Evolutionary conservation across 2,113 vertebrate species (phyloP).

Genomic region (Rynchops niger): DNA sequence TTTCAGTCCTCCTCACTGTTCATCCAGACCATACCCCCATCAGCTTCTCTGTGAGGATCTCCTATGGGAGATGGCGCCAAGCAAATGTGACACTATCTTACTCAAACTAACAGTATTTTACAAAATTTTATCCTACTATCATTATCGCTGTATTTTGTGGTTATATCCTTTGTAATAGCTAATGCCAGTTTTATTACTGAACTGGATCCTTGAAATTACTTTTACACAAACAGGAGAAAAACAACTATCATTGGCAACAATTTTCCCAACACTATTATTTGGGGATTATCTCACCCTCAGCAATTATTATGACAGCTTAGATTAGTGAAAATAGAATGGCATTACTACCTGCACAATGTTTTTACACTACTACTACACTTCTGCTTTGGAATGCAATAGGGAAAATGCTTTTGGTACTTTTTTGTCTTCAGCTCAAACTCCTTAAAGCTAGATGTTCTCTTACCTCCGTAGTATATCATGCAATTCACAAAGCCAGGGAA

Average conservation of each 20-base stretch:
- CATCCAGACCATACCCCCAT: neutral
- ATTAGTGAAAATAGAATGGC: neutral
- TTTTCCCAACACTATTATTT: neutral
- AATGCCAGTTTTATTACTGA: neutral
- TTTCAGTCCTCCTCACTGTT: neutral
- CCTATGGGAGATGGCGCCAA: neutral
- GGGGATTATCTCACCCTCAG: neutral
- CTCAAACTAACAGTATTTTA: neutral
- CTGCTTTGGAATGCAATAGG: neutral
- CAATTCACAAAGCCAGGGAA: constrained; percentile 86
- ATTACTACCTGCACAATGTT: neutral
- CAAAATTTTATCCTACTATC: neutral
- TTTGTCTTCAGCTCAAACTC: neutral
- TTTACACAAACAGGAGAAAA: neutral
- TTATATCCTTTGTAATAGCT: neutral
- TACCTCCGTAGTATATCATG: constrained; percentile 85
- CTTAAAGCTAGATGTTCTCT: neutral
- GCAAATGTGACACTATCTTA: neutral
- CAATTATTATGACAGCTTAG: neutral
- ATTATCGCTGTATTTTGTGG: neutral
- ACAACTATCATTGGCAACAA: neutral
- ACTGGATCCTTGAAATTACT: neutral
- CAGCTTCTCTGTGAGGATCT: neutral
- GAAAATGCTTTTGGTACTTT: neutral
- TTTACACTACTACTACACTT: neutral